These are phyloP conservation scores for Hemaris fuciformis DNA, from an alignment of 2,888 invertebrate genomes.

Conservation along the genomic window DNA sequence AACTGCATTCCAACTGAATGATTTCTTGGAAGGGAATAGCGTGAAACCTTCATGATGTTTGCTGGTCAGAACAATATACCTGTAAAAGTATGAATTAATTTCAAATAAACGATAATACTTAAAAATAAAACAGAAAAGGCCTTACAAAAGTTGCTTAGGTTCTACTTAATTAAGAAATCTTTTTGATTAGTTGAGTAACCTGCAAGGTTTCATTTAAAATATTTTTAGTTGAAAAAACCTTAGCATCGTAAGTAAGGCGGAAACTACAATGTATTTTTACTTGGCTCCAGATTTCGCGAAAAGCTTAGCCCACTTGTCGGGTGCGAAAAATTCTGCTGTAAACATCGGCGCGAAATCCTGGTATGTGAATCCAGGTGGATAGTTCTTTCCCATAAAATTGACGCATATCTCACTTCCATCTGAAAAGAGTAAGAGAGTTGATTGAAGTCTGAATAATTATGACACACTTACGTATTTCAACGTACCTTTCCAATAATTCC, in stretches of 20 bases:
- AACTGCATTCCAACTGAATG: slow-evolving; percentile 92
- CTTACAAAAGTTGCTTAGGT: too few species aligned
- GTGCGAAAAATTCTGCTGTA: slow-evolving; percentile 93
- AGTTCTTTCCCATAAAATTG: slow-evolving; percentile 90
- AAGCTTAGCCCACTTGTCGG: slow-evolving; percentile 91
- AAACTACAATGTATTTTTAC: slow-evolving; percentile 68
- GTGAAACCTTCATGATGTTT: slow-evolving; percentile 95
- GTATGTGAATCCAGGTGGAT: slow-evolving; percentile 92
- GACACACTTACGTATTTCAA: not conserved
- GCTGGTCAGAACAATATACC: slow-evolving; percentile 87
- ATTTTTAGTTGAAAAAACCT: not conserved
- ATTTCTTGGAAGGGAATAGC: slow-evolving; percentile 89
- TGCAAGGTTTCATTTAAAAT: too few species aligned
- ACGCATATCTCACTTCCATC: slow-evolving; percentile 63
- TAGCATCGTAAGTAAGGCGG: not conserved
- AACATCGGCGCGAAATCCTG: slow-evolving; percentile 95
- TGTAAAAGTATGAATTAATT: slow-evolving; percentile 22
- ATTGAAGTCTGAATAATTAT: not conserved
- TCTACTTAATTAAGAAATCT: too few species aligned
- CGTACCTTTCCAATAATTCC: slow-evolving; percentile 89
- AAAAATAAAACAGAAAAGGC: too few species aligned
- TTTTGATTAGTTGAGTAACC: too few species aligned
- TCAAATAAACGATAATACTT: not conserved
- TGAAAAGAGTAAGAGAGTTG: slow-evolving; percentile 23
- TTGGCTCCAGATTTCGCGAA: slow-evolving; percentile 93